Evolutionary conservation across 2,888 invertebrate genomes (phyloP).

Genomic region (Rhimphoctona megacephalus): DNA sequence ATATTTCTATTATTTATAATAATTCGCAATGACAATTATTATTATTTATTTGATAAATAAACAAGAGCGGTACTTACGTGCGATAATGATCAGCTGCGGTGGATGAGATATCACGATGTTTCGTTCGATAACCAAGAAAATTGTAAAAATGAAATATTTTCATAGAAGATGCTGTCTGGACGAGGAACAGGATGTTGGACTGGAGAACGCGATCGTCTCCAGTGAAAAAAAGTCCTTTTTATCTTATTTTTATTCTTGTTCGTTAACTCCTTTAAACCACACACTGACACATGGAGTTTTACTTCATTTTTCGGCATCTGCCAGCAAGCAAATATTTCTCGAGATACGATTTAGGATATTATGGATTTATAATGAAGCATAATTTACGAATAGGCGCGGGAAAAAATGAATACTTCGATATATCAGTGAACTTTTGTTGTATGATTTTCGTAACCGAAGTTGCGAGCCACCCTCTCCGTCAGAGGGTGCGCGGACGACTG

Average conservation of each 20-base stretch:
- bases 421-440: background rate
- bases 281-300: background rate
- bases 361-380: background rate
- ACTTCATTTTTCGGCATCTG: background rate
- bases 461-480: slow-evolving; percentile 80
- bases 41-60: background rate
- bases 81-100: background rate
- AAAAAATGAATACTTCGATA: background rate
- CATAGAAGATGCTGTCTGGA: background rate
- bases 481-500: slow-evolving; percentile 84
- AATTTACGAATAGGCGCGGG: background rate
- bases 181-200: background rate
- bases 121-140: background rate
- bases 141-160: background rate
- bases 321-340: background rate
- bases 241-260: background rate
- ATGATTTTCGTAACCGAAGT: background rate
- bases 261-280: background rate
- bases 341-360: background rate
- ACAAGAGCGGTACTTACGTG: background rate
- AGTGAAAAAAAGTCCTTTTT: background rate
- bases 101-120: background rate
- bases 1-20: background rate
- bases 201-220: background rate
- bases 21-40: background rate